These are phyloP conservation scores for Arnoldichthys spilopterus DNA, from an alignment of 2,797 vertebrate genomes.

Conservation along the genomic window DNA sequence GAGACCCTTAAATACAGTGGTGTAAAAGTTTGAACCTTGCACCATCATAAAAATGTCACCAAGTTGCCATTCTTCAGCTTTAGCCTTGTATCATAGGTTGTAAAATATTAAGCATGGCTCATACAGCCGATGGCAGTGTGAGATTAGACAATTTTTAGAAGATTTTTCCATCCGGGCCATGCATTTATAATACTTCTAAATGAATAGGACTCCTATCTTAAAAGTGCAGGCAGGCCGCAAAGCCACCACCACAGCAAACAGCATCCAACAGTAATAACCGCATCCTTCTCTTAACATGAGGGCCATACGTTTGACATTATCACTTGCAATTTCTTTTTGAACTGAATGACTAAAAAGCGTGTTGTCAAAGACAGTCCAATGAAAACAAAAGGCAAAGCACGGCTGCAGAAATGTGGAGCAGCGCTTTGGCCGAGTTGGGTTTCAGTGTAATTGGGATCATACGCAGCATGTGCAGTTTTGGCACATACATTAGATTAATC, in stretches of 20 bases:
- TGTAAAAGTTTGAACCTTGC: slow-evolving; percentile 39
- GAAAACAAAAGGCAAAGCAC: slow-evolving; percentile 83
- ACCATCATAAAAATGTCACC: slow-evolving; percentile 46
- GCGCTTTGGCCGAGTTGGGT: slow-evolving; percentile 83
- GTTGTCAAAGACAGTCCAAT: slow-evolving; percentile 84
- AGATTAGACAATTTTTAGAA: slow-evolving; percentile 10
- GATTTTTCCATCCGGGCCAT: slow-evolving; percentile 26
- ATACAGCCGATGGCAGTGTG: background rate
- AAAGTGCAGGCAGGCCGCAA: background rate
- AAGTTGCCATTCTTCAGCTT: slow-evolving; percentile 41
- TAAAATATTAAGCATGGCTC: slow-evolving; percentile 21
- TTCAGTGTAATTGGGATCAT: slow-evolving; percentile 93
- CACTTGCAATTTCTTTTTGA: slow-evolving; percentile 71
- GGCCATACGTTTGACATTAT: slow-evolving; percentile 69
- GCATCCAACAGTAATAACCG: slow-evolving; percentile 18
- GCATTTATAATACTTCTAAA: slow-evolving; percentile 16
- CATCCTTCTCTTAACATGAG: slow-evolving; percentile 23
- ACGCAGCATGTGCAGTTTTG: slow-evolving; percentile 85
- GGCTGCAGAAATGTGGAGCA: slow-evolving; percentile 79
- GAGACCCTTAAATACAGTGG: slow-evolving; percentile 48
- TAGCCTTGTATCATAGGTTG: slow-evolving; percentile 15
- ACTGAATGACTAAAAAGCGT: slow-evolving; percentile 64
- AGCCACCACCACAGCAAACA: slow-evolving; percentile 8
- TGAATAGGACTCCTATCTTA: slow-evolving; percentile 32
- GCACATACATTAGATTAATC: slow-evolving; percentile 86